Evolutionary conservation across 2,113 vertebrate species (phyloP).

Genomic region (Nothoprocta pentlandii): DNA sequence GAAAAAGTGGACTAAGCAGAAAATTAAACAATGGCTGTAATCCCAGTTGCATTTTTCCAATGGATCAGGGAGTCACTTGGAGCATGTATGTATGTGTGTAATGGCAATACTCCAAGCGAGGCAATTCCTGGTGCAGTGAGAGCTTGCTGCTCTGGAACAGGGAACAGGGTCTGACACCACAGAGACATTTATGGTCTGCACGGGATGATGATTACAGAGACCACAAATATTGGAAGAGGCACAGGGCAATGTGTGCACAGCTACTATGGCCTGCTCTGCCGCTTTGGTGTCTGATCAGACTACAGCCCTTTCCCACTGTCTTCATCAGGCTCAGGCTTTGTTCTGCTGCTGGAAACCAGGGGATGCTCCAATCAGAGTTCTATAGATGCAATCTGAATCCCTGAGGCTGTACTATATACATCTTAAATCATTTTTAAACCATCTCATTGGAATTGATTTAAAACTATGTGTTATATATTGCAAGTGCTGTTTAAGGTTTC

Average conservation of each 20-base stretch:
- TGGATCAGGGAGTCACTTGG: background rate
- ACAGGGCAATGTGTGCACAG: background rate
- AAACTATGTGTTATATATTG: background rate
- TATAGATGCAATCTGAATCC: background rate
- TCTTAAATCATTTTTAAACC: background rate
- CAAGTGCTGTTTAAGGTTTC: background rate
- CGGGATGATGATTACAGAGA: background rate
- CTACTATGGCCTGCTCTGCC: background rate
- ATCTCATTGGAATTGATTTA: background rate
- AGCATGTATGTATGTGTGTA: background rate
- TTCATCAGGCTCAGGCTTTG: background rate
- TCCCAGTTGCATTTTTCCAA: conserved; percentile 4
- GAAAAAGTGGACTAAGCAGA: background rate
- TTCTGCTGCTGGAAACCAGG: background rate
- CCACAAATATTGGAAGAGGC: background rate
- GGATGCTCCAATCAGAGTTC: background rate
- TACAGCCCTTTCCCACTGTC: background rate
- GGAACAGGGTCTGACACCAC: background rate
- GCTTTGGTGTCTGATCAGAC: background rate
- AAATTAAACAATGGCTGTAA: background rate
- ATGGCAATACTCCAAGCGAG: background rate
- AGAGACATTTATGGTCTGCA: background rate
- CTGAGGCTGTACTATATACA: background rate
- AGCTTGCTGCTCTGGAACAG: background rate
- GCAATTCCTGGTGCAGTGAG: background rate